Conservation (phyloP, 2,888 invertebrate genomes). For the Himalopsyche anomala region DNA sequence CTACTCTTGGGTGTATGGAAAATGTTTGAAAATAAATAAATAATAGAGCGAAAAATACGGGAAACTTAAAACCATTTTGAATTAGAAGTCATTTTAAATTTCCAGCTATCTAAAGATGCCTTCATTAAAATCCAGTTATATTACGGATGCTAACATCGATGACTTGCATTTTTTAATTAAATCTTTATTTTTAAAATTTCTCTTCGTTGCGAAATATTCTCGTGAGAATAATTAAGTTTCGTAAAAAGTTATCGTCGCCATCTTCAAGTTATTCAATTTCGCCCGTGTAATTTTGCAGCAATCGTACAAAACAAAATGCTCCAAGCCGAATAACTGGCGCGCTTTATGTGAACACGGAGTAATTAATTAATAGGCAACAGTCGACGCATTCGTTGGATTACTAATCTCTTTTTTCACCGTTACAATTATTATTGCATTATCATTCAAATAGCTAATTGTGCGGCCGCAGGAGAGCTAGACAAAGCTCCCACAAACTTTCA, state of each 20-base stretch:
- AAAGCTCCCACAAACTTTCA: conserved; percentile 30
- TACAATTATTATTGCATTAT: conserved; percentile 23
- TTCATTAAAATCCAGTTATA: too few relatives aligned
- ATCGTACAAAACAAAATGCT: neutral
- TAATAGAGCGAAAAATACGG: too few relatives aligned
- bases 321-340: neutral
- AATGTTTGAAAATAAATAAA: too few relatives aligned
- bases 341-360: neutral
- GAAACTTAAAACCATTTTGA: too few relatives aligned
- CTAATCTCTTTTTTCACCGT: conserved; percentile 22
- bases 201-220: neutral
- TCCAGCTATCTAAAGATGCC: too few relatives aligned
- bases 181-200: too few relatives aligned
- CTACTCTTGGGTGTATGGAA: too few relatives aligned
- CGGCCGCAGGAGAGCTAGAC: neutral
- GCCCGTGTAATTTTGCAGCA: neutral
- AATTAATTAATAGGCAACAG: neutral
- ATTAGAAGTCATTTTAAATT: too few relatives aligned
- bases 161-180: too few relatives aligned
- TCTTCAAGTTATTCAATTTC: conserved; percentile 1
- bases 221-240: neutral
- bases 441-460: conserved; percentile 16
- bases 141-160: too few relatives aligned
- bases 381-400: neutral
- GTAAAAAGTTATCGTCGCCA: conserved; percentile 1